Evolutionary conservation across 2,113 vertebrate species (phyloP).

Genomic region (Salvator merianae): DNA sequence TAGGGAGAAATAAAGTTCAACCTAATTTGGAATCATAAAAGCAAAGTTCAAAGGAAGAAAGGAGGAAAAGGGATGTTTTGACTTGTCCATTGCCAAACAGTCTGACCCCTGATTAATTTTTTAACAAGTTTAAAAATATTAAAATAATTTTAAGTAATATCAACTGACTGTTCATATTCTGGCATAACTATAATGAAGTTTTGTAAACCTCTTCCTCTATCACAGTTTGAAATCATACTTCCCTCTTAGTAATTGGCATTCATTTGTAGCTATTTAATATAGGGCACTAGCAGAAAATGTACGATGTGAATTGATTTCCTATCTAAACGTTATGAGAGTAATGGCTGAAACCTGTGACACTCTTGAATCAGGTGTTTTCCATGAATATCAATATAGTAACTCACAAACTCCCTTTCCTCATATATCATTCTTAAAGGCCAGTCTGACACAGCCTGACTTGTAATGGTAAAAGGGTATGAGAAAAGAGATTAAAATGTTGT

Average conservation of each 20-base stretch:
- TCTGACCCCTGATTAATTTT: too few relatives aligned
- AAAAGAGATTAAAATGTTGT: neutral
- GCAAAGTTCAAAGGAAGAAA: too few relatives aligned
- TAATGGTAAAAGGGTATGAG: neutral
- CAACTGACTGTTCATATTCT: neutral
- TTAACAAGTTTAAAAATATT: too few relatives aligned
- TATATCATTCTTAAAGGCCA: constrained; percentile 21
- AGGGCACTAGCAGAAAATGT: constrained; percentile 2
- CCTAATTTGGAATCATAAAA: too few relatives aligned
- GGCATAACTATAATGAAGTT: neutral
- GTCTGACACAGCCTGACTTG: neutral
- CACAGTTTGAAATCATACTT: neutral
- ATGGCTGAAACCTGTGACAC: neutral
- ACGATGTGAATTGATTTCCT: constrained; percentile 16
- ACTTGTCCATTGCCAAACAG: too few relatives aligned
- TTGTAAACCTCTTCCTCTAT: neutral
- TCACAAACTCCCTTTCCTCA: constrained; percentile 1
- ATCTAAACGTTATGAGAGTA: constrained; percentile 24
- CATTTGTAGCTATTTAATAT: constrained; percentile 8
- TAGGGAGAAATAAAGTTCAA: too few relatives aligned
- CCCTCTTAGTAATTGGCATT: neutral
- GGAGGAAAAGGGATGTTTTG: too few relatives aligned
- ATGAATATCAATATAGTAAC: constrained; percentile 3
- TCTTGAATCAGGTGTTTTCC: constrained; percentile 11
- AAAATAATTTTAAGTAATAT: too few relatives aligned